Conservation (phyloP, 2,797 vertebrate genomes). For the Rhinophrynus dorsalis region DNA sequence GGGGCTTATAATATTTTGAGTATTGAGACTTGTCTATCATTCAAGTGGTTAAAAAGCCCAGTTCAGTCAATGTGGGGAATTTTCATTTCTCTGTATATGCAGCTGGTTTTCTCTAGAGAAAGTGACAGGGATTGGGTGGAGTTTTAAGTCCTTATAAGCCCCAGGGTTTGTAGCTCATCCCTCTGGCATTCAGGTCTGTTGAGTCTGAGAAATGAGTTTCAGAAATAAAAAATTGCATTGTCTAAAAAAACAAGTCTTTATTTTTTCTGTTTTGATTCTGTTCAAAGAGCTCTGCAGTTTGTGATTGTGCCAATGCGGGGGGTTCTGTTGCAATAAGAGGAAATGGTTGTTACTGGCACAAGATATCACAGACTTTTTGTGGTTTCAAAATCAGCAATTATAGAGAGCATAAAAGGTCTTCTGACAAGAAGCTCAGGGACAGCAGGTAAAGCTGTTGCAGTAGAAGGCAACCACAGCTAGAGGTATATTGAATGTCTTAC, state of each 20-base stretch:
- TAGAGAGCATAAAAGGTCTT: conserved; percentile 33
- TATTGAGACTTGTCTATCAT: too few relatives aligned
- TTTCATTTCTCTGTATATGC: too few relatives aligned
- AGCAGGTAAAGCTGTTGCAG: conserved; percentile 19
- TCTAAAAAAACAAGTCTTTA: neutral
- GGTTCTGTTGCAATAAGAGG: conserved; percentile 3
- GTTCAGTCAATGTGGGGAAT: too few relatives aligned
- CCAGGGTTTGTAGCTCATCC: too few relatives aligned
- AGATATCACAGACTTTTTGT: conserved; percentile 27
- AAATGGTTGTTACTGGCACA: conserved; percentile 30
- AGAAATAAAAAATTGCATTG: neutral
- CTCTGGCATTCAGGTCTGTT: too few relatives aligned
- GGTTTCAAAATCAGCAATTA: conserved; percentile 31
- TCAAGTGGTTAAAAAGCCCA: too few relatives aligned
- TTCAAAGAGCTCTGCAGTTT: conserved; percentile 6
- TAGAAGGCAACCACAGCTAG: conserved; percentile 14
- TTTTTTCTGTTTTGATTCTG: conserved; percentile 5
- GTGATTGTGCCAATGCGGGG: conserved; percentile 23
- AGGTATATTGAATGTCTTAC: conserved; percentile 28
- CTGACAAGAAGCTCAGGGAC: conserved; percentile 23
- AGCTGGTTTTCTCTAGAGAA: too few relatives aligned
- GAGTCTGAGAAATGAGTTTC: too few relatives aligned
- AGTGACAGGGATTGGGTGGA: too few relatives aligned
- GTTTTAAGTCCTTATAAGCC: too few relatives aligned
- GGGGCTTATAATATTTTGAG: too few relatives aligned